phyloP scores from a whole-genome alignment of 2,888 invertebrate species.

The Dryobota labecula region DNA sequence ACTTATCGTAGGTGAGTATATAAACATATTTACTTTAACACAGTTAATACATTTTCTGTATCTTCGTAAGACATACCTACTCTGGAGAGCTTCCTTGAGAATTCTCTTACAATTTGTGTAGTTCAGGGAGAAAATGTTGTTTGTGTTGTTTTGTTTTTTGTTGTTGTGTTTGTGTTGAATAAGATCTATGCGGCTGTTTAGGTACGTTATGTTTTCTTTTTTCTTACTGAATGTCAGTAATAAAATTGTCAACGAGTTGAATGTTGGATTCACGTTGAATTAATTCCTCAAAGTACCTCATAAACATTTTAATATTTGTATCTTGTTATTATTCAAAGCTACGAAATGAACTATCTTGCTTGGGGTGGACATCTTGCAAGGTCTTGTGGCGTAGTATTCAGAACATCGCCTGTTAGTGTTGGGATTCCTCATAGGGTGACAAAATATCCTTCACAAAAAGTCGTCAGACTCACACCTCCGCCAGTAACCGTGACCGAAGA shows the following conservation, averaged over 20 bases:
- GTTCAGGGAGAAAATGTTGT: too few species aligned
- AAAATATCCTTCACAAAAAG: conserved; percentile 54
- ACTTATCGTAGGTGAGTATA: too few species aligned
- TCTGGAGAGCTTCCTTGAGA: too few species aligned
- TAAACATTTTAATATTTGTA: background rate
- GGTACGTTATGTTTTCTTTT: background rate
- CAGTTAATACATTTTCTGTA: too few species aligned
- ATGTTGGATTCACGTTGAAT: background rate
- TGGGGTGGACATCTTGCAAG: conserved; percentile 76
- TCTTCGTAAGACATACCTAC: too few species aligned
- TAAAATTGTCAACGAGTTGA: conserved; percentile 19
- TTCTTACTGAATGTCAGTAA: conserved; percentile 4
- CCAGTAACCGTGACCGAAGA: conserved; percentile 53
- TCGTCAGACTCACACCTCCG: conserved; percentile 46
- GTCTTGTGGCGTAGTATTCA: conserved; percentile 75
- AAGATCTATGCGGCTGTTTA: background rate
- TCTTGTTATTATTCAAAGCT: background rate
- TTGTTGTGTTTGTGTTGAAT: too few species aligned
- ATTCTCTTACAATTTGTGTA: too few species aligned
- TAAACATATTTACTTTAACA: too few species aligned
- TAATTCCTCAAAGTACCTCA: background rate
- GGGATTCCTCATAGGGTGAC: conserved; percentile 68
- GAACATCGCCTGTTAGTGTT: conserved; percentile 76
- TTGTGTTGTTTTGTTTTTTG: too few species aligned
- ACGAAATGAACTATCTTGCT: conserved; percentile 78